Evolutionary conservation across 2,888 invertebrate species (phyloP).

Genomic region (Orthosia gothica): DNA sequence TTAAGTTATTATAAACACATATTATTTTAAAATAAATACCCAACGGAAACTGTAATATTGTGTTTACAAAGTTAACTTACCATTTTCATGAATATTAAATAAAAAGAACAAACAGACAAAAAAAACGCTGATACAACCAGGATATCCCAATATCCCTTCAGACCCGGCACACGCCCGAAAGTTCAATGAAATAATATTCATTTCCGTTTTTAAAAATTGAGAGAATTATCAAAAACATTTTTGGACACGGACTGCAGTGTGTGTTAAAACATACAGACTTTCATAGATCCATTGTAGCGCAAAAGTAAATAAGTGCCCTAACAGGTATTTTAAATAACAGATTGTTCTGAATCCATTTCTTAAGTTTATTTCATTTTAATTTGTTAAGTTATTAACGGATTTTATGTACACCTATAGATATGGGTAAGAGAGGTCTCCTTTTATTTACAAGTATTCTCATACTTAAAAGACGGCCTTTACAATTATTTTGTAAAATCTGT

Average conservation of each 20-base stretch:
- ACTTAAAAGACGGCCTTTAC: no score
- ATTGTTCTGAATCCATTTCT: neutral
- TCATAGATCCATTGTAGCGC: no score
- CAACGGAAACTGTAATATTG: neutral
- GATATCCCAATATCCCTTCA: conserved; percentile 25
- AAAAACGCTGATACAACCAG: conserved; percentile 16
- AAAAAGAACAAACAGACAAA: conserved; percentile 13
- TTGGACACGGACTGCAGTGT: neutral
- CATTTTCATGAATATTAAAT: conserved; percentile 19
- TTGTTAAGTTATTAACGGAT: no score
- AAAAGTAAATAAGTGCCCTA: neutral
- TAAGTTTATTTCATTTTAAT: no score
- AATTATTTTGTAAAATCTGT: no score
- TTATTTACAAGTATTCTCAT: no score
- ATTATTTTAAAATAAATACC: neutral
- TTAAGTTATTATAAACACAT: neutral
- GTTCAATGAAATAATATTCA: conserved; percentile 25
- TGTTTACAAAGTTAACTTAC: conserved; percentile 21
- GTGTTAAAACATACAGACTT: neutral
- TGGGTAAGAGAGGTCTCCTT: no score
- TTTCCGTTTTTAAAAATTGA: neutral
- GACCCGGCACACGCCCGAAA: conserved; percentile 28
- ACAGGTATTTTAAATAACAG: neutral
- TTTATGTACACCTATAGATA: no score
- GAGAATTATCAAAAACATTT: conserved; percentile 8